Conservation (phyloP, 1,140 invertebrate species). For the Chrysoperla carnea region DNA sequence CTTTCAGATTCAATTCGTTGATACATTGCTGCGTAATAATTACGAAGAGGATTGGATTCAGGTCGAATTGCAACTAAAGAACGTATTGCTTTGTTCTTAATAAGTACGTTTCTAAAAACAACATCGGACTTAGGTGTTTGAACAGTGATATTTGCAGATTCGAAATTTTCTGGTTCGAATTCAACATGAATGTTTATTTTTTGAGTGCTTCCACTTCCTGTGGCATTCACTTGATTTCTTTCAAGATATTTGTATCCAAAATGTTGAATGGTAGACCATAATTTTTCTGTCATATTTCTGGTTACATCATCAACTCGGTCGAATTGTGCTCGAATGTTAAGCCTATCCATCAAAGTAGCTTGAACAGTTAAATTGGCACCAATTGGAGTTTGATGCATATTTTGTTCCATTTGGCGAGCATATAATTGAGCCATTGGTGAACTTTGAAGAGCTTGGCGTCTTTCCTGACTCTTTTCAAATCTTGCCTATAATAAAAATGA, state of each 20-base stretch:
- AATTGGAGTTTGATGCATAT: slow-evolving; percentile 28
- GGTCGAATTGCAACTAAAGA: slow-evolving; percentile 24
- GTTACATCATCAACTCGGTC: slow-evolving; percentile 20
- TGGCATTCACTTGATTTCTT: slow-evolving; percentile 16
- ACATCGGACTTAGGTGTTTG: slow-evolving; percentile 21
- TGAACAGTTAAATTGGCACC: slow-evolving; percentile 31
- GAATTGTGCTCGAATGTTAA: slow-evolving; percentile 25
- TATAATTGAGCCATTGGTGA: slow-evolving; percentile 24
- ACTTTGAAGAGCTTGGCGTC: slow-evolving; percentile 25
- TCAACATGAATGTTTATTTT: slow-evolving; percentile 26
- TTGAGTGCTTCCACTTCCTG: slow-evolving; percentile 15
- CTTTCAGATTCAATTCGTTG: slow-evolving; percentile 22
- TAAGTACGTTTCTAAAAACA: slow-evolving; percentile 20
- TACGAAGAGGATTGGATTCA: slow-evolving; percentile 11
- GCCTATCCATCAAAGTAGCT: slow-evolving; percentile 27
- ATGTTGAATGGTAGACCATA: slow-evolving; percentile 18
- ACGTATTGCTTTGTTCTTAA: slow-evolving; percentile 14
- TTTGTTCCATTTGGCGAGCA: slow-evolving; percentile 26
- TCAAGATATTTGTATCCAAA: slow-evolving; percentile 17
- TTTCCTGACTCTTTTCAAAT: slow-evolving; percentile 26
- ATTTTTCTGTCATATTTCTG: slow-evolving; percentile 18
- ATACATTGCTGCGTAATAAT: not conserved
- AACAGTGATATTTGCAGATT: slow-evolving; percentile 23
- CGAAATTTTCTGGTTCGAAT: slow-evolving; percentile 18
- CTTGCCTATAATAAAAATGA: slow-evolving; percentile 13